Percentiles rank a stretch among this genome's conserved stretches.
These are phyloP conservation scores for Sminthopsis crassicaudata DNA, from an alignment of 2,113 vertebrate species.

Conservation along the genomic window DNA sequence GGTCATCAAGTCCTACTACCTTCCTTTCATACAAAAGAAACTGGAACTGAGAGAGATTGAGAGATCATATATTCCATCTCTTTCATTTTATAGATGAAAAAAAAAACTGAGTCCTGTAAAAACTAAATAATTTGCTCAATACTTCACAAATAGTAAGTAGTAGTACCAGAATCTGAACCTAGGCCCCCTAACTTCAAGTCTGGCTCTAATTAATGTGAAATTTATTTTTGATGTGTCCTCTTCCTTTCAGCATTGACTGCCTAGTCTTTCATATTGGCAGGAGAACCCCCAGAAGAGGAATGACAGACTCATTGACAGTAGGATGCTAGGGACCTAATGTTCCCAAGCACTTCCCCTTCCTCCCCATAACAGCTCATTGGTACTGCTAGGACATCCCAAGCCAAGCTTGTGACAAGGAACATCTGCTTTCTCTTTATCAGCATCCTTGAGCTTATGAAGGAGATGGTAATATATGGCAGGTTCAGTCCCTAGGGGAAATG, in stretches of 20 bases:
- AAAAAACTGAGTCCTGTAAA: neutral
- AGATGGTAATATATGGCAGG: constrained; percentile 5
- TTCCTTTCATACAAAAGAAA: neutral
- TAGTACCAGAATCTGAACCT: neutral
- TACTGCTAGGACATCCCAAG: neutral
- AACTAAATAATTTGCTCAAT: neutral
- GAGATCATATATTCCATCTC: neutral
- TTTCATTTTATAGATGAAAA: neutral
- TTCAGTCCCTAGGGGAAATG: neutral
- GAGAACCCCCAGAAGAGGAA: neutral
- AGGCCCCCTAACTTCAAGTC: neutral
- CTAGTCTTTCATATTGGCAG: neutral
- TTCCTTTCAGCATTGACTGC: neutral
- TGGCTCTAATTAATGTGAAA: neutral
- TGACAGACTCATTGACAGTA: neutral
- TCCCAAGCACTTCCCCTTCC: neutral
- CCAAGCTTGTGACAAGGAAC: neutral
- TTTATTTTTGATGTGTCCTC: neutral
- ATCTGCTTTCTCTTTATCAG: neutral
- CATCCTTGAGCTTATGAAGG: neutral
- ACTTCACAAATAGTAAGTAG: neutral
- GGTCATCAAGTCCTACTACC: neutral
- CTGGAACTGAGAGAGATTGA: neutral
- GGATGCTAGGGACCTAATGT: neutral
- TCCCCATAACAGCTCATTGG: neutral